These are phyloP conservation scores for Aricia agestis DNA, from an alignment of 1,140 invertebrate genomes.

Conservation along the genomic window DNA sequence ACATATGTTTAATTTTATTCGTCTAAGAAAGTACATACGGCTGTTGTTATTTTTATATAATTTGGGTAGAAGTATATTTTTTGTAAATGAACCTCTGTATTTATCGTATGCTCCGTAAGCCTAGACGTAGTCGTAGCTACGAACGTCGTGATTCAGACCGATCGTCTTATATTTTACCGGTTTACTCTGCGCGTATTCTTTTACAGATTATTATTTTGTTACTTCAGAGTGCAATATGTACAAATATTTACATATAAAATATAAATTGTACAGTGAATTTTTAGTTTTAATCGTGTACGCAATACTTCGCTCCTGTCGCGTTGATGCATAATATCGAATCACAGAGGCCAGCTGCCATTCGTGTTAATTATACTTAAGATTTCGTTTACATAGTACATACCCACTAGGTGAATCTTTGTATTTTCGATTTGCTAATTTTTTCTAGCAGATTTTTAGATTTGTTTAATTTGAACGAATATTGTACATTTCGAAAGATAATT, in stretches of 20 bases:
- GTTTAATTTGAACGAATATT: constrained; percentile 67
- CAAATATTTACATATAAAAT: constrained; percentile 75
- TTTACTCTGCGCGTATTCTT: constrained; percentile 64
- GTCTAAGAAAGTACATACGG: constrained; percentile 76
- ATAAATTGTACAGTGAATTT: constrained; percentile 73
- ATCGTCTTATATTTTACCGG: constrained; percentile 63
- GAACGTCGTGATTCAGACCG: constrained; percentile 69
- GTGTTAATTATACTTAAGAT: constrained; percentile 73
- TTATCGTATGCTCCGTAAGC: constrained; percentile 74
- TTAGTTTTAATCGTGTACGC: constrained; percentile 74
- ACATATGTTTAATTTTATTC: constrained; percentile 76
- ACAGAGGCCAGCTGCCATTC: constrained; percentile 48
- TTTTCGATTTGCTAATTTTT: constrained; percentile 75
- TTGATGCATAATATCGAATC: constrained; percentile 68
- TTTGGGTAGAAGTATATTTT: constrained; percentile 75
- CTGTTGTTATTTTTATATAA: constrained; percentile 77
- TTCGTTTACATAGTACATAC: constrained; percentile 65
- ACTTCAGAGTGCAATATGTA: constrained; percentile 76
- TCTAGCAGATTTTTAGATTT: constrained; percentile 72
- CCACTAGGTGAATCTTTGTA: constrained; percentile 70
- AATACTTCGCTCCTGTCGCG: constrained; percentile 65
- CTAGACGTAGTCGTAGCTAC: constrained; percentile 69
- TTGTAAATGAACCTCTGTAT: constrained; percentile 75
- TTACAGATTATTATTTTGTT: constrained; percentile 71
- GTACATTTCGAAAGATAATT: constrained; percentile 63